These are phyloP conservation scores for Oostethus manadensis DNA, from an alignment of 2,113 vertebrate genomes.

Conservation along the genomic window DNA sequence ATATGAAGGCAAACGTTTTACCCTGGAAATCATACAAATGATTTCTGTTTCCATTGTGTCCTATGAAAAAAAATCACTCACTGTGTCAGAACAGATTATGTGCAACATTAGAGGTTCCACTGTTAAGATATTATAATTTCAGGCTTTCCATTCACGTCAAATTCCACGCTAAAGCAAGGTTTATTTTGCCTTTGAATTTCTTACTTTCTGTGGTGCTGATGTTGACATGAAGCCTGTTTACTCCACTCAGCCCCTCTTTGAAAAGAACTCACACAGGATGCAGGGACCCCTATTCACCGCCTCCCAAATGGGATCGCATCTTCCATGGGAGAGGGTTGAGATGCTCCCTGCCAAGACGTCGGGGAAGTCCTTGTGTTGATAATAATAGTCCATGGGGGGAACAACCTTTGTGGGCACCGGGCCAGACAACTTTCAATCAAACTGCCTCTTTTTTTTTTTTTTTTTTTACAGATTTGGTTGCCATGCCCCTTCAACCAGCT, in stretches of 20 bases:
- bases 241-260: constrained; percentile 55
- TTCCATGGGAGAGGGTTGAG: constrained; percentile 69
- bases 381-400: constrained; percentile 69
- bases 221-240: constrained; percentile 67
- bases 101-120: neutral
- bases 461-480: constrained; percentile 1
- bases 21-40: neutral
- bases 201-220: constrained; percentile 38
- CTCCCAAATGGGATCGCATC: constrained; percentile 68
- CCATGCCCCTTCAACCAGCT: constrained; percentile 11
- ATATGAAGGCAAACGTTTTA: too few relatives aligned
- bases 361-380: constrained; percentile 68
- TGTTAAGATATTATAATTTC: neutral
- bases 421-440: constrained; percentile 73
- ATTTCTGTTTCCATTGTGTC: neutral
- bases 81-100: too few relatives aligned
- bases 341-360: constrained; percentile 63
- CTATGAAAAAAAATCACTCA: neutral
- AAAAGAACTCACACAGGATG: constrained; percentile 60
- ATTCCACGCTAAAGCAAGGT: too few relatives aligned
- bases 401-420: constrained; percentile 66
- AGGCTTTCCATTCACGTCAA: neutral
- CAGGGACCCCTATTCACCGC: constrained; percentile 71
- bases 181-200: constrained; percentile 8
- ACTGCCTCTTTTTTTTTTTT: constrained; percentile 39